These are phyloP conservation scores for Macrochelys suwanniensis DNA, from an alignment of 2,797 vertebrate genomes.

Conservation along the genomic window DNA sequence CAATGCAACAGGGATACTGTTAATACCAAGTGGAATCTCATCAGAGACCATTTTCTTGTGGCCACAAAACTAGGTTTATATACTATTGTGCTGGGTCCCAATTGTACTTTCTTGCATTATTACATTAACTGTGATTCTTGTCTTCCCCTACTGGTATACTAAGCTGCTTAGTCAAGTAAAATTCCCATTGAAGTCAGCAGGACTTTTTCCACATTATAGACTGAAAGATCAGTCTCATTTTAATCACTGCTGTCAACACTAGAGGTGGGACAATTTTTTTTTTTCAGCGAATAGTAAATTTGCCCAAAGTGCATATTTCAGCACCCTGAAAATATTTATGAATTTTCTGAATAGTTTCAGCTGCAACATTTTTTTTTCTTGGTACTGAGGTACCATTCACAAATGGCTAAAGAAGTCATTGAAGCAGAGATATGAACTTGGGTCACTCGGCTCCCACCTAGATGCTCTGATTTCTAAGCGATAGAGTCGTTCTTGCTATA, in stretches of 20 bases:
- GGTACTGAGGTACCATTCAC: neutral
- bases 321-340: neutral
- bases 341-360: neutral
- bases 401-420: neutral
- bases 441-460: neutral
- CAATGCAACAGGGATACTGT: neutral
- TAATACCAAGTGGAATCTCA: neutral
- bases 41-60: neutral
- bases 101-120: neutral
- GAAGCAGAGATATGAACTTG: neutral
- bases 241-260: neutral
- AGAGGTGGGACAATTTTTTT: neutral
- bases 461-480: neutral
- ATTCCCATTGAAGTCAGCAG: neutral
- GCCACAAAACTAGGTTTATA: neutral
- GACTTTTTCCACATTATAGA: neutral
- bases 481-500: neutral
- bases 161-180: neutral
- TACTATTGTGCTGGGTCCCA: neutral
- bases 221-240: neutral
- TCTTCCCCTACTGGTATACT: neutral
- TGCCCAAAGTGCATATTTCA: neutral
- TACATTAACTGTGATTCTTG: neutral
- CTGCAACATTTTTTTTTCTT: too few species aligned
- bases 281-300: neutral